Conservation (phyloP, 2,797 vertebrate species). For the Danio jaintianensis region DNA sequence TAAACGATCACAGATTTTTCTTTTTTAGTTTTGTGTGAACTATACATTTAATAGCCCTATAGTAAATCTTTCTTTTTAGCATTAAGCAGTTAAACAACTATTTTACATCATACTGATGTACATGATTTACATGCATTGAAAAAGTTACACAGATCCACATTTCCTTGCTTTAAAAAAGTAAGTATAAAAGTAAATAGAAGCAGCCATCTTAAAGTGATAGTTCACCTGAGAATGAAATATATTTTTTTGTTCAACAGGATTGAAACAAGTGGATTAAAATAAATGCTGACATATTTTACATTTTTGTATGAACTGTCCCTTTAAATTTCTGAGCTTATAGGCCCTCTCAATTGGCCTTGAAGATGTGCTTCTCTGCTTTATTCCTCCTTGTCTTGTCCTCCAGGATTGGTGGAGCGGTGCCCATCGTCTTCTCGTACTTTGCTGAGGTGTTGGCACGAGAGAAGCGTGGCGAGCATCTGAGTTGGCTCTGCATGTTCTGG, state of each 20-base stretch:
- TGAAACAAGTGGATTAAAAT: no score
- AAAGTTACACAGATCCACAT: background rate
- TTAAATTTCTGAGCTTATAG: background rate
- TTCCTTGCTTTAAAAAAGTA: background rate
- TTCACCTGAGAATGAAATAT: no score
- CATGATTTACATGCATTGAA: background rate
- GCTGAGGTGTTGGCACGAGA: conserved; percentile 95
- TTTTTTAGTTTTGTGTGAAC: no score
- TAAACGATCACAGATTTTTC: no score
- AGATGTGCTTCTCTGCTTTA: background rate
- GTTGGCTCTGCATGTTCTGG: conserved; percentile 99
- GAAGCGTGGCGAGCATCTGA: conserved; percentile 95
- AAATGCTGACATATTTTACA: no score
- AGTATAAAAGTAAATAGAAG: no score
- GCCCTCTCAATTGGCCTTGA: background rate
- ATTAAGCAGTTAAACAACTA: background rate
- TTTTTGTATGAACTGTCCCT: no score
- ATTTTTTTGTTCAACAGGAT: no score
- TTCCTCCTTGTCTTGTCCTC: background rate
- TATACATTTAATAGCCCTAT: background rate
- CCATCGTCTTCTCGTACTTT: conserved; percentile 97
- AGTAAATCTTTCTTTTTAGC: background rate
- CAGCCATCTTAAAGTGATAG: no score
- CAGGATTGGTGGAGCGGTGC: conserved; percentile 96
- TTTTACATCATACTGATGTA: background rate